Conservation (phyloP, 2,888 invertebrate species). For the Dilophus febrilis region DNA sequence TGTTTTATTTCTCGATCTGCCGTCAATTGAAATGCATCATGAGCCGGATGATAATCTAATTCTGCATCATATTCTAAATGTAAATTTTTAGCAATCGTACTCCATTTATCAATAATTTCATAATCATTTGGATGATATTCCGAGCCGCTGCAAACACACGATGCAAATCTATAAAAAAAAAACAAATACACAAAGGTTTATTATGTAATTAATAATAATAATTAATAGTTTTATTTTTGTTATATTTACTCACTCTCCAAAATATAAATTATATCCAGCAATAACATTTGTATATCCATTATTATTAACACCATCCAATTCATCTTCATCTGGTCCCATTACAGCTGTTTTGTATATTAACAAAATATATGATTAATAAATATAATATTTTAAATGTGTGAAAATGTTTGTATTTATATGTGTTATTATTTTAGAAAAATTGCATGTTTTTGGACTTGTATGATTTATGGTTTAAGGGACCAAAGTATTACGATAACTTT, state of each 20-base stretch:
- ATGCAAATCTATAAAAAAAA: conserved; percentile 9
- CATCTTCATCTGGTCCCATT: conserved; percentile 48
- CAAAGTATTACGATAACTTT: no score
- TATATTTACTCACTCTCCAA: conserved; percentile 37
- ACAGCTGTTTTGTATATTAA: conserved; percentile 29
- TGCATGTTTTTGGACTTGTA: no score
- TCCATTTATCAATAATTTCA: conserved; percentile 13
- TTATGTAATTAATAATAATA: no score
- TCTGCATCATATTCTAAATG: conserved; percentile 32
- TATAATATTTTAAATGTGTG: no score
- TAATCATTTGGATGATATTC: conserved; percentile 1
- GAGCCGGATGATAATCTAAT: conserved; percentile 41
- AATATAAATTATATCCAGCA: conserved; percentile 37
- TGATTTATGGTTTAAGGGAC: no score
- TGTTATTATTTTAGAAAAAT: no score
- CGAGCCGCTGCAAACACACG: conserved; percentile 5
- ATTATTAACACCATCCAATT: conserved; percentile 37
- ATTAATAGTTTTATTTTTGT: no score
- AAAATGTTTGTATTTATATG: no score
- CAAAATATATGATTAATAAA: no score
- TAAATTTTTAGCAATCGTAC: conserved; percentile 34
- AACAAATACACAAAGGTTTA: no score
- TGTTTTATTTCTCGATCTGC: conserved; percentile 34
- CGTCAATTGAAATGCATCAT: conserved; percentile 31
- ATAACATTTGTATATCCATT: conserved; percentile 42